phyloP scores from a whole-genome alignment of 2,888 invertebrate genomes.

The Dendrolimus pini region DNA sequence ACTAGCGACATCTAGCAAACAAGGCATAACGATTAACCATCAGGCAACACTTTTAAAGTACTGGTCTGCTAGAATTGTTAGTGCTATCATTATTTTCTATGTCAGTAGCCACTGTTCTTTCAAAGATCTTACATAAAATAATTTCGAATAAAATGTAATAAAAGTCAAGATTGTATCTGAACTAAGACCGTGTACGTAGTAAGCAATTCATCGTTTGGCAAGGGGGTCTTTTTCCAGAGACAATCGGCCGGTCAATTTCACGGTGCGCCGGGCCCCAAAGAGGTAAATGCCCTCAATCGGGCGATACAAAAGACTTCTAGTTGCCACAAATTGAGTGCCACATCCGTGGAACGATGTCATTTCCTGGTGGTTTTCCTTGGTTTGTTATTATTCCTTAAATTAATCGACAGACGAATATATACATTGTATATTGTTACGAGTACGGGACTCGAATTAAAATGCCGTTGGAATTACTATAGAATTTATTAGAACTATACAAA shows the following conservation, averaged over 20 bases:
- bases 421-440: too few relatives aligned
- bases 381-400: too few relatives aligned
- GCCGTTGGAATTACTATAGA: too few relatives aligned
- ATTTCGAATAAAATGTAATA: not conserved
- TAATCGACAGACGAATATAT: too few relatives aligned
- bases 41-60: too few relatives aligned
- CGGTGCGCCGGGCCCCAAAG: conserved; percentile 45
- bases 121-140: not conserved
- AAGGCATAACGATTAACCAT: too few relatives aligned
- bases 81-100: too few relatives aligned
- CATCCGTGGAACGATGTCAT: not conserved
- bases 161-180: not conserved
- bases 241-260: conserved; percentile 63
- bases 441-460: too few relatives aligned
- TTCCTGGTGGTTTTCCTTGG: not conserved
- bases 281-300: conserved; percentile 7
- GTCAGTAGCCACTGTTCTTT: too few relatives aligned
- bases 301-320: conserved; percentile 3
- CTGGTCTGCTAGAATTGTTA: too few relatives aligned
- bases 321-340: conserved; percentile 8
- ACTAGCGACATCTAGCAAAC: too few relatives aligned
- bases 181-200: not conserved
- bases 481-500: too few relatives aligned
- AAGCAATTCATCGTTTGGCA: conserved; percentile 10
- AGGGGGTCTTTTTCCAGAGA: conserved; percentile 46